Percentiles rank a stretch among this genome's conserved stretches.
Evolutionary conservation across 2,888 invertebrate species (phyloP).

Genomic region (Hermaeophaga mercurialis): DNA sequence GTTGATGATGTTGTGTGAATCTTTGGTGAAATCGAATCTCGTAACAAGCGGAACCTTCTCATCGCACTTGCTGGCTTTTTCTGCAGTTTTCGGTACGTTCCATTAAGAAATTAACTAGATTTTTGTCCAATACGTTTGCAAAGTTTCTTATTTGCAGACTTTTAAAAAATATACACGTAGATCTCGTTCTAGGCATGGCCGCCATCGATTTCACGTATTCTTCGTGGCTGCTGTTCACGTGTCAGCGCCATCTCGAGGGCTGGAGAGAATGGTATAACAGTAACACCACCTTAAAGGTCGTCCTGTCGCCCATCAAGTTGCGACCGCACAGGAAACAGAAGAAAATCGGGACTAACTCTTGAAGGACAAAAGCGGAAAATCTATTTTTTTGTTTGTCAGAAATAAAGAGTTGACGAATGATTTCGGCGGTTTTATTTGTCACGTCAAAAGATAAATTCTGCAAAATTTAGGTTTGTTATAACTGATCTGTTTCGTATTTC

Average conservation of each 20-base stretch:
- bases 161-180: neutral
- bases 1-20: conserved; percentile 56
- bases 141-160: neutral
- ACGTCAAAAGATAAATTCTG: too few relatives aligned
- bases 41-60: conserved; percentile 45
- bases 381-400: too few relatives aligned
- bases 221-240: conserved; percentile 55
- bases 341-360: too few relatives aligned
- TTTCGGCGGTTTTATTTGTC: too few relatives aligned
- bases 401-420: too few relatives aligned
- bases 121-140: conserved; percentile 3
- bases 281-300: conserved; percentile 51
- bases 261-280: conserved; percentile 56
- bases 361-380: too few relatives aligned
- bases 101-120: neutral
- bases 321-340: conserved; percentile 27
- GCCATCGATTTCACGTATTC: conserved; percentile 58
- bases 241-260: conserved; percentile 53
- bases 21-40: conserved; percentile 48
- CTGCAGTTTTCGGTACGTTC: conserved; percentile 52
- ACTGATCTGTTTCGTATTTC: too few relatives aligned
- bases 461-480: too few relatives aligned
- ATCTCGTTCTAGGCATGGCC: conserved; percentile 39
- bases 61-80: conserved; percentile 52
- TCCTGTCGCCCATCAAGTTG: conserved; percentile 50